A percentile compares a stretch with the other conserved stretches of the same genome.
These are phyloP conservation scores for Onychomys arenicola DNA, from an alignment of 2,797 vertebrate species.

Conservation along the genomic window DNA sequence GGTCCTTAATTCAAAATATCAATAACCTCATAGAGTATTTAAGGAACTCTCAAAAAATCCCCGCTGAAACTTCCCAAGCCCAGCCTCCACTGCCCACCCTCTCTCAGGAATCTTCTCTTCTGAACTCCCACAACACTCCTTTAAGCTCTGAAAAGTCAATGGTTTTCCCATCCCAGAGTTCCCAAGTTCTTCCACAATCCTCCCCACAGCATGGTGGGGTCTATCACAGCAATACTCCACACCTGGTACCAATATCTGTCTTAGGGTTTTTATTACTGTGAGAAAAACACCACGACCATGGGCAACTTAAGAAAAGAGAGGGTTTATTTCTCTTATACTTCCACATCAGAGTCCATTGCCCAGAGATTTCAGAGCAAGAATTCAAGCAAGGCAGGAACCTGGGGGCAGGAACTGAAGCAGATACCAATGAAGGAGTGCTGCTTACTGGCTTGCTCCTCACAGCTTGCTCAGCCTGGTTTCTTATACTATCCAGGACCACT, in stretches of 20 bases:
- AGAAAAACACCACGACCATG: not conserved
- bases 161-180: not conserved
- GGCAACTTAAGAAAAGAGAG: not conserved
- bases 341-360: not conserved
- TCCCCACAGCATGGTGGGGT: not conserved
- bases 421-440: not conserved
- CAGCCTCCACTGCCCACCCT: not conserved
- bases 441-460: too few relatives aligned
- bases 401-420: not conserved
- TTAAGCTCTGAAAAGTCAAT: not conserved
- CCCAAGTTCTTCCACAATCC: not conserved
- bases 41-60: not conserved
- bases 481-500: not conserved
- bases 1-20: not conserved
- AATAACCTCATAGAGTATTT: not conserved
- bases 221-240: not conserved
- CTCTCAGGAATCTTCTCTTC: not conserved
- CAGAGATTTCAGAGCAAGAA: not conserved
- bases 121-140: not conserved
- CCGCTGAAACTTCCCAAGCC: not conserved
- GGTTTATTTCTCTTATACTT: not conserved
- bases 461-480: not conserved
- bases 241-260: not conserved
- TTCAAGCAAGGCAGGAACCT: not conserved
- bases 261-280: not conserved